These are phyloP conservation scores for Anoplolepis gracilipes DNA, from an alignment of 1,140 invertebrate genomes.

Conservation along the genomic window DNA sequence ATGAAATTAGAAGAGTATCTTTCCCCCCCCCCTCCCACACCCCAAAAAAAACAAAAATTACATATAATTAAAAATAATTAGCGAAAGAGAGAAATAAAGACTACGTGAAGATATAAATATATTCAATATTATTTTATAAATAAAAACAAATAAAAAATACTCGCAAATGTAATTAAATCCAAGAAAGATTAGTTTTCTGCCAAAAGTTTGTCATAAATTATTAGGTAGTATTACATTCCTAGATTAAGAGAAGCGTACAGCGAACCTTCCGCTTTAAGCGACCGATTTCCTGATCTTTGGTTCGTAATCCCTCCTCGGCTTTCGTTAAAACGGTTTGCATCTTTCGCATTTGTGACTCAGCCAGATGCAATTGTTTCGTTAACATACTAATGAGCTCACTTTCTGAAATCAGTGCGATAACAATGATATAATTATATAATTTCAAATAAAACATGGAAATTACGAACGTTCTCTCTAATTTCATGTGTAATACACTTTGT, in stretches of 20 bases:
- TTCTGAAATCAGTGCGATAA: constrained; percentile 60
- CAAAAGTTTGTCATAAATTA: background rate
- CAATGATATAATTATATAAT: background rate
- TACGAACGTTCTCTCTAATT: background rate
- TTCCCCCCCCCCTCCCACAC: too few species aligned
- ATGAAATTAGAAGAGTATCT: background rate
- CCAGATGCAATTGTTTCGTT: constrained; percentile 75
- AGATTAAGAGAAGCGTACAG: constrained; percentile 33
- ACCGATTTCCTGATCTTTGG: constrained; percentile 79
- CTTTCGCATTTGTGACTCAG: constrained; percentile 78
- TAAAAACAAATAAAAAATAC: background rate
- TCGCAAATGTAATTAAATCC: too few species aligned
- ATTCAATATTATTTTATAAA: constrained; percentile 6
- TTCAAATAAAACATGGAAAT: background rate
- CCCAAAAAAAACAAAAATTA: background rate
- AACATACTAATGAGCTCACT: constrained; percentile 73
- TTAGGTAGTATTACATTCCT: constrained; percentile 1
- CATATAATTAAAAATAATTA: background rate
- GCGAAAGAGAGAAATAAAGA: too few species aligned
- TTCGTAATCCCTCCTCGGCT: constrained; percentile 74
- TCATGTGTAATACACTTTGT: background rate
- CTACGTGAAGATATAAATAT: background rate
- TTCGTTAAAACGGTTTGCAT: constrained; percentile 74
- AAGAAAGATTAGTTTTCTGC: background rate
- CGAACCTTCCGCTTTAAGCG: constrained; percentile 79